Evolutionary conservation across 2,888 invertebrate species (phyloP).

Genomic region (Machimus atricapillus): DNA sequence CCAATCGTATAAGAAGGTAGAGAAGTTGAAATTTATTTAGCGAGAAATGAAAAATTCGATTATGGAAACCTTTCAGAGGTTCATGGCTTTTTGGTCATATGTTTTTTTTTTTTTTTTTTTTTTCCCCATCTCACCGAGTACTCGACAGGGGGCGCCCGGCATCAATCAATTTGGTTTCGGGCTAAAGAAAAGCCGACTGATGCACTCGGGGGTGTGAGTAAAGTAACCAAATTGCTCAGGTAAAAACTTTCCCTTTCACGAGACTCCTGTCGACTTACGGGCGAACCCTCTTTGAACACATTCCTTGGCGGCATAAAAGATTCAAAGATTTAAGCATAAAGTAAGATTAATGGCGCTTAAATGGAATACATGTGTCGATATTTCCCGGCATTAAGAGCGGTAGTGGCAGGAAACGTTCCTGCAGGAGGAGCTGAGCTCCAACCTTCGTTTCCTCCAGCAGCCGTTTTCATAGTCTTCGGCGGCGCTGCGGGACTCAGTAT

Average conservation of each 20-base stretch:
- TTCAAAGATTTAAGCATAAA: background rate
- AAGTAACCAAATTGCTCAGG: background rate
- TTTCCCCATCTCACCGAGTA: background rate
- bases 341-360: constrained; percentile 16
- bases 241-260: background rate
- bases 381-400: background rate
- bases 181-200: background rate
- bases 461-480: background rate
- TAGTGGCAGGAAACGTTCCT: background rate
- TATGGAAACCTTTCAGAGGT: background rate
- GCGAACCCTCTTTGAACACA: background rate
- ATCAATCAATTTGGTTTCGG: background rate
- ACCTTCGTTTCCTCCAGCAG: background rate
- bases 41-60: background rate
- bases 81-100: background rate
- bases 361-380: constrained; percentile 8
- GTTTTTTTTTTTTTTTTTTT: background rate
- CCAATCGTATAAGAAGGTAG: background rate
- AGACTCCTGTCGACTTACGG: background rate
- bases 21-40: background rate
- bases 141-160: background rate
- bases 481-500: background rate
- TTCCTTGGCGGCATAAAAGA: background rate
- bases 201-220: background rate
- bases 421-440: background rate